Percentiles rank a stretch among this genome's conserved stretches.
phyloP scores from a whole-genome alignment of 2,888 invertebrate species.

The Parnassius mnemosyne region DNA sequence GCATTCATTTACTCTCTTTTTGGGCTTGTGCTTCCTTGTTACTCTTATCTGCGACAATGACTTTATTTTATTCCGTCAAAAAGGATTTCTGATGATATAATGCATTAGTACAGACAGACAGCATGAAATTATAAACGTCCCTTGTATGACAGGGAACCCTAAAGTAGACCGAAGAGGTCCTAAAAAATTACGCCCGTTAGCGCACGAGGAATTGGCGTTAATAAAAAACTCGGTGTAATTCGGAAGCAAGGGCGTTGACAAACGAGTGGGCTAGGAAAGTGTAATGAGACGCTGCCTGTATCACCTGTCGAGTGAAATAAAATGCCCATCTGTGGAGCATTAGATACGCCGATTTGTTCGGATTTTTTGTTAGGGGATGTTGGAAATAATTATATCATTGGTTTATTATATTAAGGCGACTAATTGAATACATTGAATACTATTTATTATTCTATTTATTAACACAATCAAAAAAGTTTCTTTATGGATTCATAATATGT shows the following conservation, averaged over 20 bases:
- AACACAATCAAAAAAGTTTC: no score
- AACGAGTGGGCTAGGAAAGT: slow-evolving; percentile 57
- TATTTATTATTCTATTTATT: no score
- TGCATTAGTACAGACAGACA: no score
- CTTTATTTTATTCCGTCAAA: no score
- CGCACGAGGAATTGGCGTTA: slow-evolving; percentile 68
- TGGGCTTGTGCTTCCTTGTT: no score
- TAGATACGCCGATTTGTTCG: slow-evolving; percentile 29
- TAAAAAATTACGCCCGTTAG: slow-evolving; percentile 70
- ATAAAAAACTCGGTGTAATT: slow-evolving; percentile 65
- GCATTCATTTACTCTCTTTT: no score
- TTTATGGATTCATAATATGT: no score
- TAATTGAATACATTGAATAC: background rate
- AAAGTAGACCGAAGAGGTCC: slow-evolving; percentile 27
- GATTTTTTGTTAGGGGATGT: slow-evolving; percentile 10
- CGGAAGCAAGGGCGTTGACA: slow-evolving; percentile 64
- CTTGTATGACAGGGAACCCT: no score
- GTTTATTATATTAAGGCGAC: slow-evolving; percentile 3
- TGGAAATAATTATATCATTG: slow-evolving; percentile 5
- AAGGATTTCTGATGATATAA: no score
- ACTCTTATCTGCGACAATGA: no score
- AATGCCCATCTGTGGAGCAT: slow-evolving; percentile 46
- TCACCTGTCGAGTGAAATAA: slow-evolving; percentile 60
- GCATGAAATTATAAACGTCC: no score
- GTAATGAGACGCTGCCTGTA: slow-evolving; percentile 64